Percentiles rank a stretch among this genome's conserved stretches.
These are phyloP conservation scores for Sphaerodactylus townsendi DNA, from an alignment of 2,113 vertebrate genomes.

Conservation along the genomic window DNA sequence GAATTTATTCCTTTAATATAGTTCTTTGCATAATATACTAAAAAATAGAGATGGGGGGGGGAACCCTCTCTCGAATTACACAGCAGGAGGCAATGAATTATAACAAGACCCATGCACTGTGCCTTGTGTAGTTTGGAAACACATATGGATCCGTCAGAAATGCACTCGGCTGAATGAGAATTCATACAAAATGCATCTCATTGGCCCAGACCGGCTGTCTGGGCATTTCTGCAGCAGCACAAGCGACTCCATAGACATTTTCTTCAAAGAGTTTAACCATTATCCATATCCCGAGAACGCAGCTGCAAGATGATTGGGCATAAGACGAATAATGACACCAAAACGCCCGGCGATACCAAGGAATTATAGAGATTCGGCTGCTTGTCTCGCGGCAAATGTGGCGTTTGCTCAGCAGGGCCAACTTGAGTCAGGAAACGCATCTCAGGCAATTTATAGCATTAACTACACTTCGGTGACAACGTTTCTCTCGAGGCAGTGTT, in stretches of 20 bases:
- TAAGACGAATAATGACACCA: not conserved
- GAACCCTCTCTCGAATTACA: not conserved
- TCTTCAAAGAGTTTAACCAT: not conserved
- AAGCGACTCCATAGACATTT: not conserved
- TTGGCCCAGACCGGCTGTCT: fast-evolving
- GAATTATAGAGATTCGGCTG: not conserved
- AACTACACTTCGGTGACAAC: not conserved
- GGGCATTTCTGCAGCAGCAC: not conserved
- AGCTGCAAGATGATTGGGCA: not conserved
- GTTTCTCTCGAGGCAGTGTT: not conserved
- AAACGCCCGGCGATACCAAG: not conserved
- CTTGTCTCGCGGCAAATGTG: not conserved
- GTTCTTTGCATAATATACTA: not conserved
- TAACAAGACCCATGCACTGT: fast-evolving
- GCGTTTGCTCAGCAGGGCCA: fast-evolving
- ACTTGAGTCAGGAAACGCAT: not conserved
- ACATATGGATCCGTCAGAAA: not conserved
- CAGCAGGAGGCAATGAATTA: not conserved
- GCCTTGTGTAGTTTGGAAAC: not conserved
- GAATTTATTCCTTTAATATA: not conserved
- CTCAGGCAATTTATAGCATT: not conserved
- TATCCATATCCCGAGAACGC: not conserved
- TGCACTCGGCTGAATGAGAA: not conserved
- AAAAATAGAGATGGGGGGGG: not conserved
- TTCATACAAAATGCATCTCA: not conserved